Conservation (phyloP, 2,888 invertebrate genomes). For the Bimastos eiseni region DNA sequence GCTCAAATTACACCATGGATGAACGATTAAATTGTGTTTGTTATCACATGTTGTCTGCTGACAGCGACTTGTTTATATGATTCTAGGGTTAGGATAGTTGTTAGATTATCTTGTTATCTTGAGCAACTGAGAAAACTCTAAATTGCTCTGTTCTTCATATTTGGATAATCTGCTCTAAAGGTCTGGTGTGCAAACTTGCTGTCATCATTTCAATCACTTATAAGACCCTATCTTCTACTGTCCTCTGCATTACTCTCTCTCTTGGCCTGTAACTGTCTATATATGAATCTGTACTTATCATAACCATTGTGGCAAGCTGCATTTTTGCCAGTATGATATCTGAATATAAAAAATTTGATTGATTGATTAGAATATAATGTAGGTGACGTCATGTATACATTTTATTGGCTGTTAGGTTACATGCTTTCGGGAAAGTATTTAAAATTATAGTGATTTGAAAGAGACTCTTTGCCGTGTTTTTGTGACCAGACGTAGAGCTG, state of each 20-base stretch:
- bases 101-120: background rate
- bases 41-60: no score
- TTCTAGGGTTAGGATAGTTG: background rate
- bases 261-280: background rate
- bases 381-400: no score
- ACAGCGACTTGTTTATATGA: background rate
- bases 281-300: no score
- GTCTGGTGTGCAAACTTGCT: background rate
- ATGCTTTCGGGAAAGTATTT: background rate
- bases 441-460: background rate
- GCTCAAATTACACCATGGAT: no score
- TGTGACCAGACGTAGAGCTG: conserved; percentile 81
- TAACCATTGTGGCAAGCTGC: no score
- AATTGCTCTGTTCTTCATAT: background rate
- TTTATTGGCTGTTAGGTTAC: background rate
- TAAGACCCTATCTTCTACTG: background rate
- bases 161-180: background rate
- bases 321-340: no score
- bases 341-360: no score
- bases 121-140: no score
- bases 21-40: no score
- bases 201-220: background rate
- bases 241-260: background rate
- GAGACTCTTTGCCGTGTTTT: background rate
- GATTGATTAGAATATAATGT: no score